Conservation (phyloP, 1,140 invertebrate genomes). For the Tetramorium alpestre region DNA sequence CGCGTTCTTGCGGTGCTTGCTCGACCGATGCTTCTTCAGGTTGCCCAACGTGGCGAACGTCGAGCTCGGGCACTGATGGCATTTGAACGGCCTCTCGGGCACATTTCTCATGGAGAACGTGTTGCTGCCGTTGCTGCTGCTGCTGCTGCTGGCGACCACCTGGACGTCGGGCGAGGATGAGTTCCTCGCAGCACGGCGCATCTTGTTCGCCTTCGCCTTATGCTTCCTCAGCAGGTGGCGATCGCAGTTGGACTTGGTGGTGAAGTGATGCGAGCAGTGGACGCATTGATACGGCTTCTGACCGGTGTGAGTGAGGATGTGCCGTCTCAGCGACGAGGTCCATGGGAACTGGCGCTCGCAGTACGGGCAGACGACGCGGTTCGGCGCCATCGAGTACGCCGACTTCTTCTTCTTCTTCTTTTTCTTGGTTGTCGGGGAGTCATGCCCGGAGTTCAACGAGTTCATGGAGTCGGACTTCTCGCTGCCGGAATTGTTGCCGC, state of each 20-base stretch:
- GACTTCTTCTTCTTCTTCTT: constrained; percentile 93
- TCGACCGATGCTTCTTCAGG: constrained; percentile 91
- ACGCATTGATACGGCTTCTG: constrained; percentile 98
- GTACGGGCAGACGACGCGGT: constrained; percentile 96
- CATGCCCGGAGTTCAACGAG: constrained; percentile 77
- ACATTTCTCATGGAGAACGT: constrained; percentile 89
- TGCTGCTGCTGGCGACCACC: constrained; percentile 67
- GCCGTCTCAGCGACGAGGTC: constrained; percentile 96
- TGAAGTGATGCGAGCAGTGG: constrained; percentile 96
- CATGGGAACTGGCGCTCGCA: constrained; percentile 97
- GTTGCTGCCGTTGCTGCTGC: constrained; percentile 75
- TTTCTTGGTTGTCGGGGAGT: constrained; percentile 76
- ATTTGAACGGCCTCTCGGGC: constrained; percentile 93
- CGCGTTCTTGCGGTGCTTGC: constrained; percentile 87
- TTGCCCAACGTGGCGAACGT: constrained; percentile 94
- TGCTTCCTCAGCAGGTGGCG: constrained; percentile 96
- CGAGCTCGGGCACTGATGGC: constrained; percentile 93
- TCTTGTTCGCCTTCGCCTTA: constrained; percentile 86
- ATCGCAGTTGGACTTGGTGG: constrained; percentile 98
- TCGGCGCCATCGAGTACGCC: constrained; percentile 97
- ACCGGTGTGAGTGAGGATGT: constrained; percentile 97
- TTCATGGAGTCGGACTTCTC: constrained; percentile 88
- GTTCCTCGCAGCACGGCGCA: constrained; percentile 79
- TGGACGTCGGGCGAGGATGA: constrained; percentile 77
- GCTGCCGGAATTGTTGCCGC: constrained; percentile 93